Evolutionary conservation across 2,888 invertebrate genomes (phyloP), one percentile per base, ranked within the genome.

Genomic region (Aricia artaxerxes): DNA sequence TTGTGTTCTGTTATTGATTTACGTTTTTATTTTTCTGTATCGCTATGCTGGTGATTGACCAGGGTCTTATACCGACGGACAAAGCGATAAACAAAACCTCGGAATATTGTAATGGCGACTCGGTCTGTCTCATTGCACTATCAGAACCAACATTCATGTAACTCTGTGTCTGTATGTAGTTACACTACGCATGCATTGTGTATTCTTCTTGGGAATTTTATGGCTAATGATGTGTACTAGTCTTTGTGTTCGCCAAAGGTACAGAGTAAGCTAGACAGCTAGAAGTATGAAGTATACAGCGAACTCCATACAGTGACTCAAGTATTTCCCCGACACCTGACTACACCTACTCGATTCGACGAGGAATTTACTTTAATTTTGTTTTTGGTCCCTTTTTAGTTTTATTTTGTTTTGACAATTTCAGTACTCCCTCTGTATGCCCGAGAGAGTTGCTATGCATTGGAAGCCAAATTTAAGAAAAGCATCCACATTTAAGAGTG

Each of bases 391-490:
- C 85, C 82, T 83, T 88, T 88, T 89, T 85, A 81, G 87, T 90
- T 89, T 85, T 83, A 83, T 87, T 88, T 85, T 86, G 80, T 85
- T 86, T 88, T 87, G 87, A 83, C 88, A 89, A 90, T 94, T 94
- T 92, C 95, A 95, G 95, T 95, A 91, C 90, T 91, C 92, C 90
- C 91, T 95, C 88, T 94, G 93, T 94, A 94, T 95, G 95, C 95
- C 95, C 88, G 93, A 94, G 88, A 93, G 95, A 93, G 92, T 94
- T 87, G 92, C 94, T 87, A 94, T 94, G 92, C 91, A 94, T 92
- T 94, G 95, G 94, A 93, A 94, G 89, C 94, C 95, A 89, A 94
- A 94, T 91, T 93, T 95, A 90, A 91, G 90, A 90, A 94, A 94
- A 93, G 92, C 94, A 91, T 93, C 94, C 89, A 94, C 93, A 87